Evolutionary conservation across 2,113 vertebrate genomes (phyloP).

Genomic region (Chinchilla lanigera): DNA sequence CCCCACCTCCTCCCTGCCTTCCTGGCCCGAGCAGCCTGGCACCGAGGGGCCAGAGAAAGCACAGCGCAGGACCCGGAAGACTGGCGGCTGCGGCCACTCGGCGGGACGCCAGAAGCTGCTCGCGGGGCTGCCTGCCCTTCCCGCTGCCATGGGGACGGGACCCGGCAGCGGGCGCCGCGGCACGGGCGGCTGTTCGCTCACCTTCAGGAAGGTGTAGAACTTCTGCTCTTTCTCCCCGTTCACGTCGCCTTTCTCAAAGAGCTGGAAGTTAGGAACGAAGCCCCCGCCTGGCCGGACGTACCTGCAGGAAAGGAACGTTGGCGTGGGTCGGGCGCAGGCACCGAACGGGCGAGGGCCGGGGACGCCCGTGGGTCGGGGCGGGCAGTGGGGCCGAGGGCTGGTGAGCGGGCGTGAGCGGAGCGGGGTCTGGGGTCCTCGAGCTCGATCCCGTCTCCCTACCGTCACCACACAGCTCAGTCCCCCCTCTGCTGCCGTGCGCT

Average conservation of each 20-base stretch:
- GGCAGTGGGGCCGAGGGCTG: neutral
- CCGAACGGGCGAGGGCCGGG: too few species aligned
- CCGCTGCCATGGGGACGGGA: too few species aligned
- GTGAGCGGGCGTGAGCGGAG: neutral
- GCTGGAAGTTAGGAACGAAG: slow-evolving; percentile 95
- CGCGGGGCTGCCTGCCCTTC: neutral
- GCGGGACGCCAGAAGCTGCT: neutral
- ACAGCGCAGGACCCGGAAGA: neutral
- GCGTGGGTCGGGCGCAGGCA: neutral
- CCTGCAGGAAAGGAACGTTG: slow-evolving; percentile 80
- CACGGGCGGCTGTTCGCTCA: slow-evolving; percentile 71
- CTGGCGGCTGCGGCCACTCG: neutral
- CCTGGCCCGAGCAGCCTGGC: neutral
- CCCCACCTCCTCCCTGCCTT: too few species aligned
- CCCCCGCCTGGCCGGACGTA: slow-evolving; percentile 94
- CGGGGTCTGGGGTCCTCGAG: neutral
- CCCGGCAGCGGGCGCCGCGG: too few species aligned
- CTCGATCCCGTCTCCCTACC: neutral
- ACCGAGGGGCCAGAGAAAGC: neutral
- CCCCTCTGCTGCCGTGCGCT: rapidly evolving
- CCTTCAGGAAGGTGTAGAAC: slow-evolving; percentile 96
- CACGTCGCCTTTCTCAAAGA: slow-evolving; percentile 95
- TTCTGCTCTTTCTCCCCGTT: slow-evolving; percentile 93
- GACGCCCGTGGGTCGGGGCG: neutral
- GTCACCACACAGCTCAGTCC: rapidly evolving